A percentile compares a stretch with the other conserved stretches of the same genome.
phyloP scores from a whole-genome alignment of 2,888 invertebrate species.

The Rhyacophila evoluta region DNA sequence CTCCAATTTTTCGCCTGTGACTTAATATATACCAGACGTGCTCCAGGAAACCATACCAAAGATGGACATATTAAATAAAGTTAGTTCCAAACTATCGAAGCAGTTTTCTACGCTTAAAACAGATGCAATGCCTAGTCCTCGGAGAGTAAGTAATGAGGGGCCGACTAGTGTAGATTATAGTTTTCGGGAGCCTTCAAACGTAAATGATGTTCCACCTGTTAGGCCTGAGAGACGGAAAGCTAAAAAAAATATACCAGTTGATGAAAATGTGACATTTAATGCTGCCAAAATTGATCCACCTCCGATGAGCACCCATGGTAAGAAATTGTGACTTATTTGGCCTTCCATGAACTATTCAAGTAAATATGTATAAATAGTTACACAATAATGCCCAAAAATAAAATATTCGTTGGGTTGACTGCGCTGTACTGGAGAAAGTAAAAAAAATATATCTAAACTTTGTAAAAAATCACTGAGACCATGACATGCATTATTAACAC shows the following conservation, averaged over 20 bases:
- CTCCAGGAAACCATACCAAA: background rate
- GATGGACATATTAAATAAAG: slow-evolving; percentile 47
- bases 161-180: background rate
- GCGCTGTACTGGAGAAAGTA: too few species aligned
- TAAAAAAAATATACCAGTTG: slow-evolving; percentile 35
- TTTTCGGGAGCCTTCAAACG: slow-evolving; percentile 3
- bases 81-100: slow-evolving; percentile 29
- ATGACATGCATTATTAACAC: too few species aligned
- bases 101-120: slow-evolving; percentile 51
- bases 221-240: slow-evolving; percentile 38
- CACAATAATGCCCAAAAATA: too few species aligned
- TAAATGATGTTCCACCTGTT: slow-evolving; percentile 42
- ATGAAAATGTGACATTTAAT: background rate
- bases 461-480: too few species aligned
- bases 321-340: background rate
- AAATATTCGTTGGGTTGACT: too few species aligned
- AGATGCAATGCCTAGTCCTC: slow-evolving; percentile 56
- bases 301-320: slow-evolving; percentile 46
- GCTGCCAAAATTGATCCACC: slow-evolving; percentile 15
- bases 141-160: slow-evolving; percentile 46
- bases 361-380: too few species aligned
- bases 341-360: too few species aligned
- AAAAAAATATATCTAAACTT: too few species aligned
- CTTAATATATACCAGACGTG: background rate
- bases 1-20: background rate